Base-by-base conservation (phyloP, 2,113 vertebrate genomes). In the Isichthys henryi region DNA sequence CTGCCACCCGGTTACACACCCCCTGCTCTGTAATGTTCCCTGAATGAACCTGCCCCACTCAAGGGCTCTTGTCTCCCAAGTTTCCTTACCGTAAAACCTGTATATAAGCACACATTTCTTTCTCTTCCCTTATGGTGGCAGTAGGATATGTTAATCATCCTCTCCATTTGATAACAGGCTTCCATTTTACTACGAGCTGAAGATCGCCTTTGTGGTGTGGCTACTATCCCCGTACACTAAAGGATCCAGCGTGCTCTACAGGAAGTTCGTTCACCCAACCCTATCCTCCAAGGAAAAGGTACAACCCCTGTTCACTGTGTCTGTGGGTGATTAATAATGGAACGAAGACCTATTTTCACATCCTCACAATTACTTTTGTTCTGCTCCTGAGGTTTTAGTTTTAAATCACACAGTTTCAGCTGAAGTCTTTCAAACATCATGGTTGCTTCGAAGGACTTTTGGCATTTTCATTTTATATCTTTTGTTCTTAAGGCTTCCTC, bases 201-300 rank as follows among this genome's bases (percentile, higher is more conserved):
- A 99, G 97, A 99, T 99, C 93, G 98, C 98, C 50, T 98, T 99
- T 94, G 97, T 99, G 93, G 98, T 99, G 94, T 99, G 98, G 98
- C 93, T 99, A 92, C 95, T 99, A 88, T 99, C 98, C 90, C 98
- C 98, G 0, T 99, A 99, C 95, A 99, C 98, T 89, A 99, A 99
- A 94, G 98, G 98, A 88, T 99, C 98, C 94, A 99, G 98, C 91
- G 97, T 99, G 82, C 96, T 99, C 0, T 99, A 99, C 93, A 97
- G 98, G 95, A 99, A 99, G 93, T 99, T 99, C 94, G 98, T 99
- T 77, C 98, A 99, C 93, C 98, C 98, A 85, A 99, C 98, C 0
- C 96, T 99, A 91, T 99, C 98, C 94, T 99, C 98, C 92, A 99
- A 99, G 96, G 98, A 99, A 95, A 99, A 99, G 98, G 98, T 99